Evolutionary conservation across 2,888 invertebrate genomes (phyloP), one percentile per base, ranked within the genome.

Genomic region (Rhamnusium bicolor): DNA sequence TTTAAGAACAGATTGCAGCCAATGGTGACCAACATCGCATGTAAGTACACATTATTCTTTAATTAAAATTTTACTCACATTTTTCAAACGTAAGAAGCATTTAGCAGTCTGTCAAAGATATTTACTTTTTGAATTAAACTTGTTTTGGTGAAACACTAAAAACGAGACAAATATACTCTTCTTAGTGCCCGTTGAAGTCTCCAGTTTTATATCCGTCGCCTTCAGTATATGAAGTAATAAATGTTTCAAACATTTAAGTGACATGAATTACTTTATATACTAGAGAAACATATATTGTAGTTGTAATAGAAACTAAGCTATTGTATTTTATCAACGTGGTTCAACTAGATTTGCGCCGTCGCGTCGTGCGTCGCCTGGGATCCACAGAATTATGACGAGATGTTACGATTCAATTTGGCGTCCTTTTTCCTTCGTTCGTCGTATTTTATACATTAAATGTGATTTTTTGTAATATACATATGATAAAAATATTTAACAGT

Each of bases 201-300:
- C 61, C 21, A 29, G 24, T 47, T 47, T 61, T 19, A 51, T 16
- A 47, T 61, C 21, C 46, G 18, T 19, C 18, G 16, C 1, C n/a
- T 32, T n/a, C 21, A 46, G 46, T 58, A n/a, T 32, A n/a, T n/a
- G n/a, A n/a, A n/a, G 58, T 40, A 58, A 58, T 58, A 32, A 58
- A 12, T 16, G 10, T 12, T 19, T 54, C n/a, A 18, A 29, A 58
- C 29, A 32, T 2, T 61, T 21, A 46, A 12, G 46, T 14, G 46
- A 46, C 14, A 24, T 47, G 46, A 18, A 24, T 61, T 47, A 14
- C 46, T 40, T 46, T 46, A 47, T 4, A 47, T 19, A 47, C 19
- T 6, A 19, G n/a, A 61, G 24, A 61, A 21, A 21, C 21, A n/a
- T 19, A 40, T 18, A 60, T 56, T 7, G 7, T 8, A 12, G 12